These are phyloP conservation scores for Oriolus oriolus DNA, from an alignment of 2,113 vertebrate species.

Conservation along the genomic window DNA sequence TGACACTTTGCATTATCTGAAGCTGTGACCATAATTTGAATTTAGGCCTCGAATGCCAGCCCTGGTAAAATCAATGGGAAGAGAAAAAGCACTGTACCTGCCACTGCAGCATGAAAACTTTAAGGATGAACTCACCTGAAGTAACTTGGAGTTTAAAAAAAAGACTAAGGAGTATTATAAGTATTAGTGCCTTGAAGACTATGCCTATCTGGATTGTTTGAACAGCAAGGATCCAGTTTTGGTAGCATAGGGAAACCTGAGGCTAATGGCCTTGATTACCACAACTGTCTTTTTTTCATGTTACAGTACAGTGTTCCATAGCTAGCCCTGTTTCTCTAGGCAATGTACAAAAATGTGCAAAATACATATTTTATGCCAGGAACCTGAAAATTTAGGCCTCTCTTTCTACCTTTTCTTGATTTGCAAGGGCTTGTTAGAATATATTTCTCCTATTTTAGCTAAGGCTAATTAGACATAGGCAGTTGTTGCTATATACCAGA, in stretches of 20 bases:
- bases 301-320: neutral
- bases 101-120: neutral
- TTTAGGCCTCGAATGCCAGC: neutral
- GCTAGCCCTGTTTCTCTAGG: neutral
- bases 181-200: neutral
- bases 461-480: neutral
- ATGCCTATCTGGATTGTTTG: neutral
- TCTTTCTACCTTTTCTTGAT: neutral
- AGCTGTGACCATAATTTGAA: neutral
- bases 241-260: neutral
- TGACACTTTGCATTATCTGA: neutral
- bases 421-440: neutral
- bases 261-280: neutral
- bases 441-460: neutral
- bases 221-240: neutral
- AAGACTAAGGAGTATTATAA: neutral
- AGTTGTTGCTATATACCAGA: neutral
- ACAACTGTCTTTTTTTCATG: neutral
- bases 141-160: neutral
- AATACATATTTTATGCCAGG: neutral
- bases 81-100: neutral
- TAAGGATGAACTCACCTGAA: neutral
- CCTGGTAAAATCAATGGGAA: neutral
- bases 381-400: neutral
- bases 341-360: neutral